phyloP scores from a whole-genome alignment of 2,888 invertebrate species.

The Lobophora halterata region DNA sequence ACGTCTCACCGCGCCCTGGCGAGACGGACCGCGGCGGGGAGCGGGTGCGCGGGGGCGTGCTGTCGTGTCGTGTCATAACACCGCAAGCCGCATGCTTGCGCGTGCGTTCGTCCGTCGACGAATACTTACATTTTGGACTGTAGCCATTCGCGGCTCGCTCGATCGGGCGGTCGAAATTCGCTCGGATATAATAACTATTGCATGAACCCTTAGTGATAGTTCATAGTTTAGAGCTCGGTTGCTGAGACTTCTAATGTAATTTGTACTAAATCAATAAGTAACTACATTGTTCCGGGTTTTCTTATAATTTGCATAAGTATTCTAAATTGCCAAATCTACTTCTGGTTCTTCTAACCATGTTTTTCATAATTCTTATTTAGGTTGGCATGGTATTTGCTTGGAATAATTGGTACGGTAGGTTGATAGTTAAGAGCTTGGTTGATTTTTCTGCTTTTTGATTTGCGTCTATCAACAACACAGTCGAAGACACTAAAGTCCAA shows the following conservation, averaged over 20 bases:
- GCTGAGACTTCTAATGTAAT: constrained; percentile 37
- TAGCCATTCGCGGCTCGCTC: constrained; percentile 8
- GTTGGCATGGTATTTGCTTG: constrained; percentile 16
- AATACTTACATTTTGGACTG: constrained; percentile 12
- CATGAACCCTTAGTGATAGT: constrained; percentile 52
- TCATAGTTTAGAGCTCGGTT: constrained; percentile 53
- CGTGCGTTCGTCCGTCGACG: constrained; percentile 31
- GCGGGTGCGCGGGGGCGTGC: constrained; percentile 27
- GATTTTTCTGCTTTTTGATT: constrained; percentile 13
- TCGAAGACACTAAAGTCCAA: constrained; percentile 9
- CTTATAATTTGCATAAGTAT: constrained; percentile 3
- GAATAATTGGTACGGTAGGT: neutral
- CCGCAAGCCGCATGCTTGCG: constrained; percentile 51
- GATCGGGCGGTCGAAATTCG: constrained; percentile 38
- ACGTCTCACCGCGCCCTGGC: constrained; percentile 33
- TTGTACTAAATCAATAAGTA: constrained; percentile 29
- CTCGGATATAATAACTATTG: constrained; percentile 40
- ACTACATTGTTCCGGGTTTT: constrained; percentile 10
- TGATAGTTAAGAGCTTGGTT: constrained; percentile 3
- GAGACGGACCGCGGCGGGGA: constrained; percentile 16
- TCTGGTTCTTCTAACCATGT: constrained; percentile 1
- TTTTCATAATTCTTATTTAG: constrained; percentile 8
- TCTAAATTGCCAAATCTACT: constrained; percentile 6
- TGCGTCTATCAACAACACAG: constrained; percentile 7
- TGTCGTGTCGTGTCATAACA: constrained; percentile 15